Evolutionary conservation across 1,140 invertebrate genomes (phyloP), one percentile per base, ranked within the genome.

Genomic region (Kradibia gibbosae): DNA sequence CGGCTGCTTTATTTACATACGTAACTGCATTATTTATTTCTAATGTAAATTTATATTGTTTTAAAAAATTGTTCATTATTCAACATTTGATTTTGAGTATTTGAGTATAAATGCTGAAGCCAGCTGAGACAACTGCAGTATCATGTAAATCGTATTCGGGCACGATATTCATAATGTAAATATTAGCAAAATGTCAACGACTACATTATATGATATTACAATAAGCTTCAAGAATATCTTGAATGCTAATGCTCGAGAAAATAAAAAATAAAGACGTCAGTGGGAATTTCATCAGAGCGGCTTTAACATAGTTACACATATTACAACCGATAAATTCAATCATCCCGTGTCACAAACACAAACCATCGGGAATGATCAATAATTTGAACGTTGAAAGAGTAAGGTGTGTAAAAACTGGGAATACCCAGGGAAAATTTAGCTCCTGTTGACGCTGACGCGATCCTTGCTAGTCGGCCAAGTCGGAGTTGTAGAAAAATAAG

Each of bases 311-410:
- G 36, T 31, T 48, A 20, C 25, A 57, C 20, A 55, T 15, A 75
- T 39, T 75, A 34, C 53, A 3, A 13, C 17, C 0, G 31, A 31
- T 75, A 39, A 75, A 75, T 75, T 75, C 50, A 75, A 75, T 75
- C 28, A 55, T 53, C 50, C 7, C 20, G 20, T 20, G 48, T 39
- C 22, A 36, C n/a, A n/a, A n/a, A 39, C 50, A 42, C 0, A 4
- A n/a, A 8, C 34, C 1, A 22, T 62, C 75, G 3, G 1, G n/a
- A 57, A 48, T 53, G 31, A 55, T 70, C 76, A 65, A 78, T 55
- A 78, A 70, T 78, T 70, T 25, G 42, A 53, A 48, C 31, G 76
- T 20, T 36, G 39, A 71, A 42, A 31, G 36, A 36, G 28, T n/a
- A 15, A 50, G 70, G n/a, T 72, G 25, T 20, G 45, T 15, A 50